phyloP scores from a whole-genome alignment of 2,888 invertebrate genomes.

The Acronicta alni region DNA sequence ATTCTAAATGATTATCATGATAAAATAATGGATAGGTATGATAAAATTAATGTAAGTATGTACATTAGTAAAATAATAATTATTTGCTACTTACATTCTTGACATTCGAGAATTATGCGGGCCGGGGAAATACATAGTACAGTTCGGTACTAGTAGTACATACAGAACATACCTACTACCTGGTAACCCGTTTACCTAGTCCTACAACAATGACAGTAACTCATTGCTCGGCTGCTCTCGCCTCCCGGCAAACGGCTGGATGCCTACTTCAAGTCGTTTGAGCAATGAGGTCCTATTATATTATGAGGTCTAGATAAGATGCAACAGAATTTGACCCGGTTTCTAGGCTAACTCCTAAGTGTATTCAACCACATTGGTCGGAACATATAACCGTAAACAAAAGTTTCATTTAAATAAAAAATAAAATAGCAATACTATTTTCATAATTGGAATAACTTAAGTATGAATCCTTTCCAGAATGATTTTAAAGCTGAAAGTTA shows the following conservation, averaged over 20 bases:
- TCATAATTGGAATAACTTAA: too few species aligned
- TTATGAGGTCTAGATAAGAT: conserved; percentile 2
- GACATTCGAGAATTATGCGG: conserved; percentile 33
- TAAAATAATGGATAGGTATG: too few species aligned
- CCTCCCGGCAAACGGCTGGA: conserved; percentile 14
- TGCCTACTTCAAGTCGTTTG: conserved; percentile 12
- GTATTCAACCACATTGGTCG: too few species aligned
- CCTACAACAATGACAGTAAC: conserved; percentile 28
- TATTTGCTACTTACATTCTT: conserved; percentile 21
- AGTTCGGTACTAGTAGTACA: conserved; percentile 14
- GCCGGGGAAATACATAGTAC: conserved; percentile 29
- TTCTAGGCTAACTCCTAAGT: too few species aligned
- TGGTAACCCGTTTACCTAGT: conserved; percentile 37
- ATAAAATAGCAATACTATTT: too few species aligned
- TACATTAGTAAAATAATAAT: conserved; percentile 17
- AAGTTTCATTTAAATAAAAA: too few species aligned
- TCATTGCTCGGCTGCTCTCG: conserved; percentile 22
- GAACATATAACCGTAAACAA: too few species aligned
- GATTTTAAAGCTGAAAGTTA: conserved; percentile 32
- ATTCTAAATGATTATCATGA: too few species aligned
- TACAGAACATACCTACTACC: too few species aligned
- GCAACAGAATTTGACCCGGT: too few species aligned
- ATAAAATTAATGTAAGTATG: not conserved
- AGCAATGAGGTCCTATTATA: not conserved
- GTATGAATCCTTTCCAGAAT: not conserved